These are phyloP conservation scores for Quadroppia sp. DNA, from an alignment of 2,888 invertebrate species.

Conservation along the genomic window DNA sequence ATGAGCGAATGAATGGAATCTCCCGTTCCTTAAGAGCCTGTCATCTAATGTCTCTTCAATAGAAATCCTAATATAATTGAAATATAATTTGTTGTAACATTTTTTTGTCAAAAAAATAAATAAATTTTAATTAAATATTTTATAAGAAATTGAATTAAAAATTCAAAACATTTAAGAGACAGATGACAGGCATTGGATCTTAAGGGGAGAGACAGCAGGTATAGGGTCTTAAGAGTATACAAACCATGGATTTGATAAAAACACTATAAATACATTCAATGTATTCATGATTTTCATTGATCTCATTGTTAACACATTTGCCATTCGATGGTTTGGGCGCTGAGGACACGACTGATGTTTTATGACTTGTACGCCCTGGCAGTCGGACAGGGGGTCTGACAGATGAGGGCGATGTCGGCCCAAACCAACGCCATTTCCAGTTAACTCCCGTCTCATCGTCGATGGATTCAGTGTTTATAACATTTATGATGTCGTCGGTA, in stretches of 20 bases:
- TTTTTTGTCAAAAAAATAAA: not conserved
- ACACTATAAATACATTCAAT: constrained; percentile 2
- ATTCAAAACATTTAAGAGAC: not conserved
- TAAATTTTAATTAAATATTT: not conserved
- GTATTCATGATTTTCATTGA: not conserved
- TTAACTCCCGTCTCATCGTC: not conserved
- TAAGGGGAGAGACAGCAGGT: constrained; percentile 17
- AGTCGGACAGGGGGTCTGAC: not conserved
- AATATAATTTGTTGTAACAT: no score
- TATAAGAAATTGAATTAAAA: not conserved
- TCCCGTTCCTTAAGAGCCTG: no score
- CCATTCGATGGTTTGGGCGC: not conserved
- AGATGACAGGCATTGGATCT: not conserved
- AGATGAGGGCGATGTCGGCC: not conserved
- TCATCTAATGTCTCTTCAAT: no score
- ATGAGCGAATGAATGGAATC: no score
- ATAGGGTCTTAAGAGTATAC: not conserved
- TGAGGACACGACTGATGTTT: not conserved
- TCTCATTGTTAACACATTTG: not conserved
- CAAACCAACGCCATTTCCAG: not conserved
- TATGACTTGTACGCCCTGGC: not conserved
- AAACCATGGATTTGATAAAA: constrained; percentile 9
- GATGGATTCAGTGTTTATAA: constrained; percentile 1
- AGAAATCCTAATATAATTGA: no score
- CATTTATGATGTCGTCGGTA: constrained; percentile 18